Conservation (phyloP, 2,113 vertebrate genomes). For the Nothobranchius furzeri region DNA sequence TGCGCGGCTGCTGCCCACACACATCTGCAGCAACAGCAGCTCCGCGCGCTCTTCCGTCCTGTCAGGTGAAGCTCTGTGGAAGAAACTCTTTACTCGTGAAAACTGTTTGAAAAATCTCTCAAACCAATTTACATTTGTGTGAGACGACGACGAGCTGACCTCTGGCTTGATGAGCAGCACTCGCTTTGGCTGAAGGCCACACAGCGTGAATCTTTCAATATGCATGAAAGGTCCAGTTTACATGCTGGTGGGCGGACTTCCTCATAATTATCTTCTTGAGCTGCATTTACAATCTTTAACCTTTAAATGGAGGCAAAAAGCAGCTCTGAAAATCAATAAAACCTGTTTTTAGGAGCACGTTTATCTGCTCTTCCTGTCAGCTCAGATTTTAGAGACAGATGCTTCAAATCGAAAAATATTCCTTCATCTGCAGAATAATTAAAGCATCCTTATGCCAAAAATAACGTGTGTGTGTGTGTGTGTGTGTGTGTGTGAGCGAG, state of each 20-base stretch:
- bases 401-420: too few relatives aligned
- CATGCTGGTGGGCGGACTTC: neutral
- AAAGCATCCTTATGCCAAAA: too few relatives aligned
- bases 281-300: constrained; percentile 8
- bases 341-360: neutral
- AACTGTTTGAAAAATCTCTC: constrained; percentile 11
- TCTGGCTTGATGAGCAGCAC: constrained; percentile 1
- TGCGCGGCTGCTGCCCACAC: constrained; percentile 58
- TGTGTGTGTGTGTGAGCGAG: too few relatives aligned
- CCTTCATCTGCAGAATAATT: too few relatives aligned
- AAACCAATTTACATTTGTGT: constrained; percentile 14
- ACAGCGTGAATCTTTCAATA: constrained; percentile 12
- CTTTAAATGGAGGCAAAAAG: neutral
- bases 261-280: constrained; percentile 17
- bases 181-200: constrained; percentile 6
- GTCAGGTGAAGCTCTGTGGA: constrained; percentile 45
- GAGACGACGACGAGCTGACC: constrained; percentile 29
- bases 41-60: constrained; percentile 40
- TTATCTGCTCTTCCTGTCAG: too few relatives aligned
- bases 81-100: neutral
- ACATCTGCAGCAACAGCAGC: constrained; percentile 26
- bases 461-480: too few relatives aligned
- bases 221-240: constrained; percentile 14
- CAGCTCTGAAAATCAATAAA: neutral
- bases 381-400: too few relatives aligned